Evolutionary conservation across 2,888 invertebrate species (phyloP), one percentile per base, ranked within the genome.

Genomic region (Ennomos erosarius): DNA sequence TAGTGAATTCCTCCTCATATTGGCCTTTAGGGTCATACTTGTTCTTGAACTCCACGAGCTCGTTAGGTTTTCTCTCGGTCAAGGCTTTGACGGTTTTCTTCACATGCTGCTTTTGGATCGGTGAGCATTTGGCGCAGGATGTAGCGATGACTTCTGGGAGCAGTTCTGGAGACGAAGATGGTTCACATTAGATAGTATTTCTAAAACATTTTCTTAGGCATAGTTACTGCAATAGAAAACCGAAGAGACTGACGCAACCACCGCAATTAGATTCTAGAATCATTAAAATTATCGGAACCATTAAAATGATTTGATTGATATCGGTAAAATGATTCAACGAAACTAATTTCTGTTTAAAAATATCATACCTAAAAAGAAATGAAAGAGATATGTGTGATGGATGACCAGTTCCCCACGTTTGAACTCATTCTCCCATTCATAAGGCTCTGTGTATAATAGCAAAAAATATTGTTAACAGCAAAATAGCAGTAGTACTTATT

Each of bases 1-100:
- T 81, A 0, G 81, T 69, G 53, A 88, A 89, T 1, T 71, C 74
- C 45, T 79, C 74, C 55, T 85, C 83, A 45, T 88, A 73, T 62
- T 85, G 78, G n/a, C 78, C 80, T 9, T 82, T 83, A 0, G 90
- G 88, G 37, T 90, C 90, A 44, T 76, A 90, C 62, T 85, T 87
- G 1, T 74, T 59, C 26, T 79, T 74, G 71, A 90, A 86, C 16
- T 76, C 73, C 1, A 57, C 59, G 47, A 88, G 84, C 0, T 85
- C 78, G 0, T 77, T 76, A 0, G 85, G 85, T 68, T 73, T 85
- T 64, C 72, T 85, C 51, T 85, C 81, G 16, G 71, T 81, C 0
- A 89, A 59, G 0, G 83, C 80, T 42, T 81, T 87, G 0, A 90
- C 85, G 0, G 85, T 75, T 56, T 87, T 89, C 16, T 81, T 80